Base-by-base conservation (phyloP, 1,140 invertebrate genomes). In the Gonioctena quinquepunctata region DNA sequence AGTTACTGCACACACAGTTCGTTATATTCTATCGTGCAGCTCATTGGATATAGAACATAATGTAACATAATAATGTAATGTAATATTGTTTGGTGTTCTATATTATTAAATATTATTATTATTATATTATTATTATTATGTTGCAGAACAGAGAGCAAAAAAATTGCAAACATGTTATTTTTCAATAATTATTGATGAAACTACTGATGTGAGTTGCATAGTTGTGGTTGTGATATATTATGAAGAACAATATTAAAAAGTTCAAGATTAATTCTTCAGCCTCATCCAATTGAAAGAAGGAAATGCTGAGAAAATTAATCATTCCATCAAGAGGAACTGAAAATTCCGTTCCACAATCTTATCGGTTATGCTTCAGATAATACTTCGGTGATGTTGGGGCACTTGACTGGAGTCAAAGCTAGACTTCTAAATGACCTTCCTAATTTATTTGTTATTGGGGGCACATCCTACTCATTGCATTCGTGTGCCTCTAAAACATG, bases 401-500 rank as follows among this genome's bases (percentile, higher is more conserved):
- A 66, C 23, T 22, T 27, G 6, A 60, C 33, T 23, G 66, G 54
- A 21, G 57, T 69, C n/a, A 49, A 69, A 63, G n/a, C 42, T 48
- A 63, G 62, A 54, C 22, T 69, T 21, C 28, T 18, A 22, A 21
- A 62, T 22, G 26, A 26, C n/a, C 1, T 21, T n/a, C 67, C 67
- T 11, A 6, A 61, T 4, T 49, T 69, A 22, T 61, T 26, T 63
- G 59, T 69, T 3, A 26, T 26, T n/a, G 59, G 57, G 16, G 61
- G 67, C 56, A 22, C 19, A 49, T 69, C 23, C 6, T 48, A 69
- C 52, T 69, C 67, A 11, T 23, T 69, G 5, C 67, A 69, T 52
- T 26, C 62, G 13, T 59, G 54, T 48, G 18, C 66, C 22, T 60
- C 66, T 11, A 54, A 27, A 18, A 49, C 50, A 19, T 54, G 19